Conservation (phyloP, 2,797 vertebrate species). For the Tauraco hartlaubi region DNA sequence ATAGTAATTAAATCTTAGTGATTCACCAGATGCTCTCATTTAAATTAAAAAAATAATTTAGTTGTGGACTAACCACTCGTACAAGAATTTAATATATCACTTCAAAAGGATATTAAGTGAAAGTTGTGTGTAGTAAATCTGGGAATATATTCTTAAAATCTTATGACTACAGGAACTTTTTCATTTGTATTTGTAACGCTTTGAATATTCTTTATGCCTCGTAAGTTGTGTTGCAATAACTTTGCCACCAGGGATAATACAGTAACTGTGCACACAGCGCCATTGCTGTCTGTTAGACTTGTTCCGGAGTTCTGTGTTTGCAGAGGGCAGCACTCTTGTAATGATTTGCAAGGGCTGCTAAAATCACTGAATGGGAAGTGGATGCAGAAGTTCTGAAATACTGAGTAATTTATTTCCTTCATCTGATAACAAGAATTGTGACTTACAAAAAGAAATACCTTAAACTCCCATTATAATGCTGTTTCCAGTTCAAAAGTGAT, state of each 20-base stretch:
- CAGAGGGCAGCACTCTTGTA: conserved; percentile 17
- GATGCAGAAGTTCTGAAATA: conserved; percentile 49
- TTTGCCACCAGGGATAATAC: neutral
- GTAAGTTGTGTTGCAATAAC: conserved; percentile 7
- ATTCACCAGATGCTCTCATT: conserved; percentile 42
- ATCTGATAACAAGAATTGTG: conserved; percentile 65
- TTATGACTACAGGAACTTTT: neutral
- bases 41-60: conserved; percentile 40
- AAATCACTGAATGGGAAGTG: conserved; percentile 25
- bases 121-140: conserved; percentile 4
- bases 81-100: neutral
- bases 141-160: conserved; percentile 42
- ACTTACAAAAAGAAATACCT: conserved; percentile 71
- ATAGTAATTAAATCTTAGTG: conserved; percentile 15
- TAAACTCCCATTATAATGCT: conserved; percentile 79
- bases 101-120: neutral
- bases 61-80: neutral
- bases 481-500: conserved; percentile 84
- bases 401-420: conserved; percentile 66
- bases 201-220: neutral
- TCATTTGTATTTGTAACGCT: neutral
- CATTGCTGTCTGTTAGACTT: neutral
- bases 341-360: conserved; percentile 33
- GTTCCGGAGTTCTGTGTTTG: conserved; percentile 21
- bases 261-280: neutral